Conservation (phyloP, 1,140 invertebrate genomes). For the Drosophila hydei region DNA sequence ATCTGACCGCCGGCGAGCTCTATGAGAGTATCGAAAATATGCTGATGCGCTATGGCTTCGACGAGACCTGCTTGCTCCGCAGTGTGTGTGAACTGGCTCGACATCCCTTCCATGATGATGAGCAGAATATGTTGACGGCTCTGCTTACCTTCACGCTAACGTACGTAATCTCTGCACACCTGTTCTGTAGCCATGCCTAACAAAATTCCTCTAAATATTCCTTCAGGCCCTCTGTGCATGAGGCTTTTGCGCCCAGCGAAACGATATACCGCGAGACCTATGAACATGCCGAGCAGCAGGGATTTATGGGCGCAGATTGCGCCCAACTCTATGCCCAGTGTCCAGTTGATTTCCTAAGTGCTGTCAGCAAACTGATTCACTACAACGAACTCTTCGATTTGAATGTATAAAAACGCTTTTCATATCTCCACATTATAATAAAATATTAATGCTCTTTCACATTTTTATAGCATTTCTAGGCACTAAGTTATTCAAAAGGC, state of each 20-base stretch:
- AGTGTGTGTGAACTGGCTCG: slow-evolving; percentile 63
- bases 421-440: neutral
- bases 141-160: slow-evolving; percentile 74
- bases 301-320: slow-evolving; percentile 63
- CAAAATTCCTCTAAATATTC: neutral
- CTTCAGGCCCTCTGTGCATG: slow-evolving; percentile 73
- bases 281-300: slow-evolving; percentile 66
- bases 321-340: slow-evolving; percentile 60
- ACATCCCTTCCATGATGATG: slow-evolving; percentile 58
- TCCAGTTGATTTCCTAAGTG: slow-evolving; percentile 54
- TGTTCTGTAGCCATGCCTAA: neutral
- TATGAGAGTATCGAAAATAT: slow-evolving; percentile 55
- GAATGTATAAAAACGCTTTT: neutral
- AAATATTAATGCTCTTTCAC: neutral
- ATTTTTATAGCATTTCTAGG: neutral
- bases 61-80: slow-evolving; percentile 60
- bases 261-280: slow-evolving; percentile 58
- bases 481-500: neutral
- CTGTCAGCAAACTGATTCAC: slow-evolving; percentile 58
- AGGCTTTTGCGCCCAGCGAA: slow-evolving; percentile 66
- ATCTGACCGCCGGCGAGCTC: slow-evolving; percentile 64
- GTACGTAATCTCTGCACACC: slow-evolving; percentile 47
- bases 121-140: slow-evolving; percentile 67
- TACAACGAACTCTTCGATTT: slow-evolving; percentile 8
- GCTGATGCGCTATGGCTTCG: slow-evolving; percentile 47